Conservation (phyloP, 1,140 invertebrate species). For the Homalodisca vitripennis region DNA sequence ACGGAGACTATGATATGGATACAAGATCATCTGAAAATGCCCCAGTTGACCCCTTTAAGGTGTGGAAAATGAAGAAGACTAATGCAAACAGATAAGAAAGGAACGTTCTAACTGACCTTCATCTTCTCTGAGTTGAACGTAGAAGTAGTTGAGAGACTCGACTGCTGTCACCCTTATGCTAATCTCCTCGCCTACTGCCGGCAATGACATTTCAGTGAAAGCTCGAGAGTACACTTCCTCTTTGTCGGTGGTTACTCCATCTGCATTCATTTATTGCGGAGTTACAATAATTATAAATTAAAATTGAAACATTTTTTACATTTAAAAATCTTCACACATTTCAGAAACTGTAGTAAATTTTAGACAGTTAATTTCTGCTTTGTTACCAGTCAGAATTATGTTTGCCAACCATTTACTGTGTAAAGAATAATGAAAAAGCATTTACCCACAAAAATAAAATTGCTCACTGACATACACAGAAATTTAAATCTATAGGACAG, state of each 20-base stretch:
- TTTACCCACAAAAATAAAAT: no score
- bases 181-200: background rate
- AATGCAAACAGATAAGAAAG: no score
- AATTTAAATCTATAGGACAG: no score
- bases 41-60: background rate
- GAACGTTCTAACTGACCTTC: no score
- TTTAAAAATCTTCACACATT: background rate
- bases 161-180: background rate
- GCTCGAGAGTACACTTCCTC: background rate
- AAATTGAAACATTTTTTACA: background rate
- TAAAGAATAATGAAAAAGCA: no score
- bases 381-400: no score
- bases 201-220: background rate
- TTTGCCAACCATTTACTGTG: no score
- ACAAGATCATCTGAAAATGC: background rate
- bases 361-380: no score
- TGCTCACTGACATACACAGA: no score
- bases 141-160: background rate
- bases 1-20: background rate
- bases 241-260: background rate
- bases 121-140: background rate
- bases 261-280: background rate
- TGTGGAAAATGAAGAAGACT: no score
- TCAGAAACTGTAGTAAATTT: background rate
- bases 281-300: background rate